These are phyloP conservation scores for Dasypus novemcinctus DNA, from an alignment of 2,113 vertebrate species.

Conservation along the genomic window DNA sequence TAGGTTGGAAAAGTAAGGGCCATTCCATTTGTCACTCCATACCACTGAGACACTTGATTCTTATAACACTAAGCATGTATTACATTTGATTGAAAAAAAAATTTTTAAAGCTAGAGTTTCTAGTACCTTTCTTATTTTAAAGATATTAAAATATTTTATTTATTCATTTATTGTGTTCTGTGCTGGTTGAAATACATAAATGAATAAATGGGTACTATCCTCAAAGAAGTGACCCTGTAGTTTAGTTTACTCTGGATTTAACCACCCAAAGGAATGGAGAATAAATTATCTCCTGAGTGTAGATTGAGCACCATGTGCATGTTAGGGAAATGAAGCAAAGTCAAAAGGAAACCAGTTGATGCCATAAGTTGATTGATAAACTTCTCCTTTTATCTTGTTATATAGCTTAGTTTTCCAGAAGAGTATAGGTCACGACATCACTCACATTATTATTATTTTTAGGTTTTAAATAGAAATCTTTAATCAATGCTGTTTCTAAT, in stretches of 20 bases:
- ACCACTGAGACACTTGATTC: background rate
- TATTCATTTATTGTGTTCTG: background rate
- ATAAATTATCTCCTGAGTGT: slow-evolving; percentile 7
- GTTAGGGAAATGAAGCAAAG: background rate
- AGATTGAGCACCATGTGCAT: background rate
- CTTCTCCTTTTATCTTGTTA: background rate
- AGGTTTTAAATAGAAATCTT: slow-evolving; percentile 19
- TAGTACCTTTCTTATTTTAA: background rate
- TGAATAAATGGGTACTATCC: background rate
- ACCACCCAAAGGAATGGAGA: background rate
- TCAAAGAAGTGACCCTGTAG: background rate
- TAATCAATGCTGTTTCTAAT: slow-evolving; percentile 18
- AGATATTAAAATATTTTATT: background rate
- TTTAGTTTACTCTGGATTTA: background rate
- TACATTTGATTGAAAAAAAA: background rate
- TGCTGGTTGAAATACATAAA: background rate
- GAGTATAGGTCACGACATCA: background rate
- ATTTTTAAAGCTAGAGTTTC: background rate
- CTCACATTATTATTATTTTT: too few relatives aligned
- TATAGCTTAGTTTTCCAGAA: background rate
- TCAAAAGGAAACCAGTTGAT: background rate
- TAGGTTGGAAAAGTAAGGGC: background rate
- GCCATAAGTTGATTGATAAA: background rate
- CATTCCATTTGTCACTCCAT: background rate
- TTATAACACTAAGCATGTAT: background rate